Conservation (phyloP, 2,113 vertebrate genomes). For the Procapra przewalskii region DNA sequence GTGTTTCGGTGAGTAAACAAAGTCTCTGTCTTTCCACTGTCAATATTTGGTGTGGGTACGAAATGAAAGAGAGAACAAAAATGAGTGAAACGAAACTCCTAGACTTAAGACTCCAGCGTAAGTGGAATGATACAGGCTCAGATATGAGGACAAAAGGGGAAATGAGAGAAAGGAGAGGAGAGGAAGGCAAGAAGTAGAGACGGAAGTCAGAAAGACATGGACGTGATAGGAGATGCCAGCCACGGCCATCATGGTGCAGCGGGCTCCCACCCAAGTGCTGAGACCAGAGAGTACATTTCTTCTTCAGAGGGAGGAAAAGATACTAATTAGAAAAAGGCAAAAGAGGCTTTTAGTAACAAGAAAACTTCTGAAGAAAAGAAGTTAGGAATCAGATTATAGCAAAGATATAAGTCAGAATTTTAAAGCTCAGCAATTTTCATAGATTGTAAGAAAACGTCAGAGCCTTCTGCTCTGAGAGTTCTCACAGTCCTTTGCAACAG, state of each 20-base stretch:
- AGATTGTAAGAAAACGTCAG: neutral
- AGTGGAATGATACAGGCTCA: neutral
- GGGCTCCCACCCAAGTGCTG: neutral
- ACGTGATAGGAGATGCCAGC: neutral
- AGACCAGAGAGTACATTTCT: neutral
- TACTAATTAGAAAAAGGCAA: neutral
- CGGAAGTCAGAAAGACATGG: neutral
- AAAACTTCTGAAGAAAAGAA: neutral
- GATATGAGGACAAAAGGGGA: neutral
- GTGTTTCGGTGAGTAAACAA: neutral
- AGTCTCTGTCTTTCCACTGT: neutral
- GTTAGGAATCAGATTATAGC: neutral
- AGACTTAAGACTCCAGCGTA: neutral
- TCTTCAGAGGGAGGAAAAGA: neutral
- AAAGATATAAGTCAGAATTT: conserved; percentile 5
- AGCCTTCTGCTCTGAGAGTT: conserved; percentile 41
- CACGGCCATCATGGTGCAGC: too few relatives aligned
- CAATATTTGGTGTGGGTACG: neutral
- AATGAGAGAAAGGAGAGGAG: neutral
- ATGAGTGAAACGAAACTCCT: neutral
- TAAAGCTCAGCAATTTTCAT: conserved; percentile 18
- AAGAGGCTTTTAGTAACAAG: neutral
- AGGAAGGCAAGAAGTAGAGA: neutral
- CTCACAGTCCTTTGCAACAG: conserved; percentile 48
- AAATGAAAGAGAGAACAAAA: neutral